Base-by-base conservation (phyloP, 1,140 invertebrate genomes). In the Trichogramma pretiosum region DNA sequence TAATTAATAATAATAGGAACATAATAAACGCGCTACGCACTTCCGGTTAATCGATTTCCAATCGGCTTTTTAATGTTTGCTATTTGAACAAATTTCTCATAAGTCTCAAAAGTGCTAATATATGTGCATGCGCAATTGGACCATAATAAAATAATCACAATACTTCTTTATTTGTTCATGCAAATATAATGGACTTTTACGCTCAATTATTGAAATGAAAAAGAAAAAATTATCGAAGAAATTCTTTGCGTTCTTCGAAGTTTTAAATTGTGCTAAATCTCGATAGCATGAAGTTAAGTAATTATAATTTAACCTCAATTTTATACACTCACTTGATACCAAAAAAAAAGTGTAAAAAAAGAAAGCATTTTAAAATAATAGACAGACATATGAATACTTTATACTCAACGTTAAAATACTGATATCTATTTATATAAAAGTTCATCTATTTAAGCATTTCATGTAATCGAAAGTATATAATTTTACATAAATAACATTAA, bases 201-300 rank as follows among this genome's bases (percentile, higher is more conserved):
- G 11, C 24, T 5, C 24, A 11, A 28, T 7, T 7, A 28, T 7
- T 28, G 24, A 28, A 28, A 28, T 28, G 24, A 28, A 28, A 28
- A 28, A 28, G 11, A 28, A 28, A 28, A 28, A 28, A 28, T 28
- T 40, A 14, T 35, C 42, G 36, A 45, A 50, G 36, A 50, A 45
- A 45, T 26, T 30, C 13, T 26, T 28, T 13, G 44, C 34, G 35
- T 46, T 46, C 43, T 51, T 51, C 49, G 32, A 46, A 51, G 49
- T 51, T 51, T 51, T 46, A 50, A 50, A 50, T 39, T 50, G 30
- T 22, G n/a, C 13, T 42, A 21, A n/a, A n/a, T n/a, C n/a, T n/a
- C n/a, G n/a, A n/a, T n/a, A n/a, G n/a, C n/a, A n/a, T n/a, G n/a
- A n/a, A n/a, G n/a, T n/a, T n/a, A n/a, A n/a, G n/a, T n/a, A n/a